Evolutionary conservation across 1,140 invertebrate genomes (phyloP).

Genomic region (Cylas formicarius): DNA sequence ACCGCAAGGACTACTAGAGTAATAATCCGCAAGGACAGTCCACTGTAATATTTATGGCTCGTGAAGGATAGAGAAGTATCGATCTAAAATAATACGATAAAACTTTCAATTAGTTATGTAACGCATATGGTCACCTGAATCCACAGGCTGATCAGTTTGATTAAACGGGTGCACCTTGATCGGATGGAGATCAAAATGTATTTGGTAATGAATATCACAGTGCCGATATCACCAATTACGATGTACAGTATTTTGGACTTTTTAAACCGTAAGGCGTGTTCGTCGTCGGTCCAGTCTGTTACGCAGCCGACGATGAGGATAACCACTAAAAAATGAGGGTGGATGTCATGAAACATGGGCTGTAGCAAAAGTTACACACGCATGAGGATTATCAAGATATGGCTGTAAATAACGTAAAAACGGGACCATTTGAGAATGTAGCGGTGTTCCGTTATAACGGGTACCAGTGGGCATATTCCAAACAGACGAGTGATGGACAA

Average conservation of each 20-base stretch:
- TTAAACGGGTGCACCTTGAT: constrained; percentile 15
- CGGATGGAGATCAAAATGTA: constrained; percentile 17
- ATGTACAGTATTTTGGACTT: constrained; percentile 9
- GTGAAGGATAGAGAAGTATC: constrained; percentile 8
- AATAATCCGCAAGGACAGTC: constrained; percentile 10
- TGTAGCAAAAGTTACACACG: too few species aligned
- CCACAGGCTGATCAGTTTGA: constrained; percentile 13
- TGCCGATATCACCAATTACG: constrained; percentile 15
- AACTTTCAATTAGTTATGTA: too few species aligned
- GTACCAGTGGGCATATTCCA: too few species aligned
- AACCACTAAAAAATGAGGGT: too few species aligned
- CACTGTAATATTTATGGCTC: constrained; percentile 14
- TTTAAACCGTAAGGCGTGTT: constrained; percentile 12
- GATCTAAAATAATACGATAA: constrained; percentile 11
- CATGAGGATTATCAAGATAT: too few species aligned
- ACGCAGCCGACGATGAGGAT: too few species aligned
- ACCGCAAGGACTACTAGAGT: constrained; percentile 2
- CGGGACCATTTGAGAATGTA: too few species aligned
- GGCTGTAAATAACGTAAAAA: too few species aligned
- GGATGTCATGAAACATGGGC: too few species aligned
- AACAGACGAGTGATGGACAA: too few species aligned
- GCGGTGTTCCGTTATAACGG: too few species aligned
- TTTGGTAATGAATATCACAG: constrained; percentile 18
- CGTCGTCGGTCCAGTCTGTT: constrained; percentile 2
- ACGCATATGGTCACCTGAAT: constrained; percentile 12